Evolutionary conservation across 2,888 invertebrate species (phyloP).

Genomic region (Smittia sp.): DNA sequence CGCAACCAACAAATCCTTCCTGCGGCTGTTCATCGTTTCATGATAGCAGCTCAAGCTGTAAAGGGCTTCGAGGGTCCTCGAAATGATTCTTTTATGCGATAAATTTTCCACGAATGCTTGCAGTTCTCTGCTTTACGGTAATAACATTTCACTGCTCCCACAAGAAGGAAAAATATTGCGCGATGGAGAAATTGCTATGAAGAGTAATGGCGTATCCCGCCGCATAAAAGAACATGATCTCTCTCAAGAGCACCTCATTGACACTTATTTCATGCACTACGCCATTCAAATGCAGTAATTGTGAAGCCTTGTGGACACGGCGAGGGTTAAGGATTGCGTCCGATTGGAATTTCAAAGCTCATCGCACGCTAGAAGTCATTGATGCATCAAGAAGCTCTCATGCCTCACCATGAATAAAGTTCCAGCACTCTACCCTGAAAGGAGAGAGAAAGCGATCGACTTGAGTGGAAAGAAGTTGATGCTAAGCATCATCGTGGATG

Average conservation of each 20-base stretch:
- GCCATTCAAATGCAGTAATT: background rate
- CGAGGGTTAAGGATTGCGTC: background rate
- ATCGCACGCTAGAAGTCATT: background rate
- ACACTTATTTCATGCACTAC: slow-evolving; percentile 2
- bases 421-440: background rate
- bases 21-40: background rate
- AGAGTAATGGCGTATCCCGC: background rate
- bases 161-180: too few species aligned
- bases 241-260: background rate
- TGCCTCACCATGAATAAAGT: background rate
- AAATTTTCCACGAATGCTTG: slow-evolving; percentile 5
- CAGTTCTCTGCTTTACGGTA: background rate
- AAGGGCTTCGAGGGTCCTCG: slow-evolving; percentile 2
- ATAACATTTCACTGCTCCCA: background rate
- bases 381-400: slow-evolving; percentile 1
- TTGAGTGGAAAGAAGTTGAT: slow-evolving; percentile 15
- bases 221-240: slow-evolving; percentile 13
- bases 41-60: slow-evolving; percentile 23
- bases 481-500: slow-evolving; percentile 36
- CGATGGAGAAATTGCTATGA: background rate
- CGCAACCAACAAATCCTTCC: too few species aligned
- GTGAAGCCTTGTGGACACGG: background rate
- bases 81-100: slow-evolving; percentile 38
- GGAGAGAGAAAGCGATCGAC: background rate
- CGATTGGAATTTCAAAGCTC: background rate